These are phyloP conservation scores for Coluber constrictor DNA, from an alignment of 2,797 vertebrate genomes.

Conservation along the genomic window DNA sequence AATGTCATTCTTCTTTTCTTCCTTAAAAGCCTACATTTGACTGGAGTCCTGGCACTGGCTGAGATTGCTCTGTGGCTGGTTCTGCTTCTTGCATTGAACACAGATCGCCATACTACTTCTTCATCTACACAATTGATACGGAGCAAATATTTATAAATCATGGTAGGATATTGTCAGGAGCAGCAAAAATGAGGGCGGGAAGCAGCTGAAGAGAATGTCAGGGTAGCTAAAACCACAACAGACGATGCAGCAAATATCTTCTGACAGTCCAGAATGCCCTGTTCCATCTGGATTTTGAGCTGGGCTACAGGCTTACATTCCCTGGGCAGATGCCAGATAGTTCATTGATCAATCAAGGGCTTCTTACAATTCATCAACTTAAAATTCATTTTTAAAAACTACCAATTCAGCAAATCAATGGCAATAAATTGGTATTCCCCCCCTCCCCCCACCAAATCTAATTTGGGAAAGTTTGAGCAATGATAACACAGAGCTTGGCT, in stretches of 20 bases:
- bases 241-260: background rate
- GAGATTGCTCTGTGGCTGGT: background rate
- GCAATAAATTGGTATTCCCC: background rate
- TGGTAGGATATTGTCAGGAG: background rate
- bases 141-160: conserved; percentile 23
- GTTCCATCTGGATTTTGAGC: background rate
- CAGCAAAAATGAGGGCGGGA: background rate
- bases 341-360: background rate
- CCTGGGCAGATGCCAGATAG: background rate
- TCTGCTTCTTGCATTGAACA: conserved; percentile 15
- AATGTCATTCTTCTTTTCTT: background rate
- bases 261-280: background rate
- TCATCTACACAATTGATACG: conserved; percentile 11
- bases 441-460: background rate
- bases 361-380: background rate
- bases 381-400: background rate
- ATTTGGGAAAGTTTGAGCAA: background rate
- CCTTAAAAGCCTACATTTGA: background rate
- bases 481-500: background rate
- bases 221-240: background rate
- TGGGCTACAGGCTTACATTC: background rate
- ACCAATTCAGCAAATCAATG: background rate
- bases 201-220: background rate
- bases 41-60: background rate
- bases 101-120: background rate